Conservation (phyloP, 2,888 invertebrate species). For the Kuschelorhynchus macadamiae region DNA sequence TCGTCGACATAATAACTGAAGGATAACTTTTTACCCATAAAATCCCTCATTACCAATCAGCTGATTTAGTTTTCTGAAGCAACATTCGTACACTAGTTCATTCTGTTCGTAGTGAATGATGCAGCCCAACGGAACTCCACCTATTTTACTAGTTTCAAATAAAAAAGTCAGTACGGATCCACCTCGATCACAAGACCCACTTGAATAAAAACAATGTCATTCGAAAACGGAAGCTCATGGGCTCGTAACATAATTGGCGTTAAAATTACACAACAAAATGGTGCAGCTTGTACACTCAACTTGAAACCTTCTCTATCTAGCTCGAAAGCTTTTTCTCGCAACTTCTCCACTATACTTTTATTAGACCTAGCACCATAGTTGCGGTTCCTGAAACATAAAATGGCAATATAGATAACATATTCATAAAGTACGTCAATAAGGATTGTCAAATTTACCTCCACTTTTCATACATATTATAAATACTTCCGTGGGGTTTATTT, state of each 20-base stretch:
- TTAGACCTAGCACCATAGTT: slow-evolving; percentile 8
- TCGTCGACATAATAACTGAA: slow-evolving; percentile 3
- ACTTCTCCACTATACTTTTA: slow-evolving; percentile 5
- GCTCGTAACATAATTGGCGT: slow-evolving; percentile 7
- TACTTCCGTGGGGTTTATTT: slow-evolving; percentile 15
- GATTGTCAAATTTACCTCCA: slow-evolving; percentile 8
- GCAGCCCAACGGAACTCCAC: slow-evolving; percentile 1
- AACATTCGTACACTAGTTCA: slow-evolving; percentile 2
- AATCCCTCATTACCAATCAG: slow-evolving; percentile 8
- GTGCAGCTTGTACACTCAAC: slow-evolving; percentile 3
- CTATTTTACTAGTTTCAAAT: no score
- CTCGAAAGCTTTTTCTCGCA: neutral
- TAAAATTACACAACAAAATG: slow-evolving; percentile 8
- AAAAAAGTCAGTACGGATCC: no score
- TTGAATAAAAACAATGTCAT: neutral
- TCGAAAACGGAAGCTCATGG: slow-evolving; percentile 3
- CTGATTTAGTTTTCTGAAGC: slow-evolving; percentile 1
- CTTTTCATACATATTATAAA: slow-evolving; percentile 7
- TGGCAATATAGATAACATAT: neutral
- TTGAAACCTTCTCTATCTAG: slow-evolving; percentile 8
- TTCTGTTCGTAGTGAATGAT: no score
- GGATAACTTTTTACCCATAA: slow-evolving; percentile 2
- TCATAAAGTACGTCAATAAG: neutral
- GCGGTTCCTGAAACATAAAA: neutral
- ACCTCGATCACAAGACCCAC: no score